phyloP scores from a whole-genome alignment of 2,113 vertebrate genomes.

The Nettapus auritus region DNA sequence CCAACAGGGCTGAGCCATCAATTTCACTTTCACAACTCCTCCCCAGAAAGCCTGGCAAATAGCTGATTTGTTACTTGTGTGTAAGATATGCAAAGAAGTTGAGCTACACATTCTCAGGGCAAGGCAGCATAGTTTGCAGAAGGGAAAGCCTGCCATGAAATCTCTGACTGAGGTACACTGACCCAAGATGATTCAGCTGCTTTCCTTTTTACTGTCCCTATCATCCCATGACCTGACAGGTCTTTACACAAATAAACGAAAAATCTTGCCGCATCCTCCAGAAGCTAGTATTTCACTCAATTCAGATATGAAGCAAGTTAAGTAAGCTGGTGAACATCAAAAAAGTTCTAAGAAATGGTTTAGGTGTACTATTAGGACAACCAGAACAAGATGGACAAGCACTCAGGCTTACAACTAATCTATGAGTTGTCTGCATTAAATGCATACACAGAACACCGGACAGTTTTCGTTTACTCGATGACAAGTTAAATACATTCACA shows the following conservation, averaged over 20 bases:
- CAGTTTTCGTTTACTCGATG: not conserved
- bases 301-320: not conserved
- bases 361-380: not conserved
- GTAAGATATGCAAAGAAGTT: not conserved
- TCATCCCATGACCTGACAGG: not conserved
- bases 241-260: not conserved
- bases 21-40: not conserved
- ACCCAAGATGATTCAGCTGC: not conserved
- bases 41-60: not conserved
- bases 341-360: not conserved
- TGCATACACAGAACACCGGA: accelerated
- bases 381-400: not conserved
- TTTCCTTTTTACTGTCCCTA: not conserved
- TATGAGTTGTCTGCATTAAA: not conserved
- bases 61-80: not conserved
- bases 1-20: not conserved
- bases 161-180: accelerated
- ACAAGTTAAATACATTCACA: not conserved
- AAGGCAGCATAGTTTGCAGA: not conserved
- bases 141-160: not conserved
- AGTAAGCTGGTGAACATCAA: not conserved
- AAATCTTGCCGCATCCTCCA: not conserved
- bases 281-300: not conserved
- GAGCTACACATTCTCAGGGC: not conserved
- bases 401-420: not conserved